phyloP scores from a whole-genome alignment of 2,113 vertebrate species.

The Podiceps cristatus region DNA sequence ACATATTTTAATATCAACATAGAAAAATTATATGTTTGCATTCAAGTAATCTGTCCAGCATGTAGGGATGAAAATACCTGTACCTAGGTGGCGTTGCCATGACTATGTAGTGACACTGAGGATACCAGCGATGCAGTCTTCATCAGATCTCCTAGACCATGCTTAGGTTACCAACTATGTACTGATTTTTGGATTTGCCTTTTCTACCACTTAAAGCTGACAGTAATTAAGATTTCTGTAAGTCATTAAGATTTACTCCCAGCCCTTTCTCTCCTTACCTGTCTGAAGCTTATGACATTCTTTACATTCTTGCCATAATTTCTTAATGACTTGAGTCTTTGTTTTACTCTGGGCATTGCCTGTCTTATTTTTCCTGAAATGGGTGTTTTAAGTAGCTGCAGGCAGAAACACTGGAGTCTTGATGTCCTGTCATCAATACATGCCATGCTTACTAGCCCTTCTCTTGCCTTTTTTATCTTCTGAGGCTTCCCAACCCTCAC shows the following conservation, averaged over 20 bases:
- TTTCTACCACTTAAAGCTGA: neutral
- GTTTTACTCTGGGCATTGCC: neutral
- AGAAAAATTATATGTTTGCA: neutral
- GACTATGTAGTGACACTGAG: neutral
- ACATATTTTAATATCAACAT: neutral
- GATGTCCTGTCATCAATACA: neutral
- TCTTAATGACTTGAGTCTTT: neutral
- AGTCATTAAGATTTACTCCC: neutral
- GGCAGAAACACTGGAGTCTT: neutral
- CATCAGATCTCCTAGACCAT: neutral
- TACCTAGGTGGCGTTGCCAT: neutral
- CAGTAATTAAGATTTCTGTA: neutral
- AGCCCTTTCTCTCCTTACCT: neutral
- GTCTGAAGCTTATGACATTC: neutral
- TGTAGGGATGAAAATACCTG: fast-evolving
- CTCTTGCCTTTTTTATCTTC: neutral
- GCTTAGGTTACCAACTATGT: neutral
- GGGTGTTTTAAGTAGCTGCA: neutral
- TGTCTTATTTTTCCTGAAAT: neutral
- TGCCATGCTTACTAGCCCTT: neutral
- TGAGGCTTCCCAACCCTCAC: neutral
- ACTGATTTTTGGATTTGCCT: neutral
- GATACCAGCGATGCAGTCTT: neutral
- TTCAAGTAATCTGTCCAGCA: neutral
- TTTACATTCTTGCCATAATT: neutral